Evolutionary conservation across 1,140 invertebrate genomes (phyloP).

Genomic region (Solen grandis): DNA sequence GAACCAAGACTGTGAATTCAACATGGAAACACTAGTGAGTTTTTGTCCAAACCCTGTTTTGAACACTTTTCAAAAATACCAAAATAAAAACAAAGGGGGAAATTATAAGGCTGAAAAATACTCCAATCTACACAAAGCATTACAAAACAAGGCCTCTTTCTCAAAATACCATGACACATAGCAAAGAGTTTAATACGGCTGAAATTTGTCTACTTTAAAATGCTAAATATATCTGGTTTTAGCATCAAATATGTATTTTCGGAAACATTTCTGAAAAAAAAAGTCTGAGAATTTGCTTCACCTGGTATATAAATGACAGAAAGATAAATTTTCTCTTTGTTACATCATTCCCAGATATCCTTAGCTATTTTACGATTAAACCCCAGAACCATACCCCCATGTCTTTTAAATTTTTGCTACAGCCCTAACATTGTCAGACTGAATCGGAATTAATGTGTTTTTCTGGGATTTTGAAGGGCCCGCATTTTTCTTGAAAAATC

Average conservation of each 20-base stretch:
- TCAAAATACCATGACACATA: conserved; percentile 32
- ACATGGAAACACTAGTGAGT: neutral
- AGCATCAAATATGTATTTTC: conserved; percentile 20
- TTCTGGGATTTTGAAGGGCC: neutral
- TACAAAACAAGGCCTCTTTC: neutral
- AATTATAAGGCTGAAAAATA: conserved; percentile 8
- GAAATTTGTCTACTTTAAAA: conserved; percentile 11
- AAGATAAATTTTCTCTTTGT: conserved; percentile 29
- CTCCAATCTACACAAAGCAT: conserved; percentile 16
- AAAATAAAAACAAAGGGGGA: conserved; percentile 6
- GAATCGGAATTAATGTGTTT: conserved; percentile 5
- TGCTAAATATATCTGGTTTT: conserved; percentile 27
- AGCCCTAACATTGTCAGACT: conserved; percentile 54
- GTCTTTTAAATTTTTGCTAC: conserved; percentile 44
- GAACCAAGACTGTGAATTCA: conserved; percentile 16
- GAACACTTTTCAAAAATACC: neutral
- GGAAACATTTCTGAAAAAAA: conserved; percentile 37
- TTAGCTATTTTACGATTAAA: conserved; percentile 2
- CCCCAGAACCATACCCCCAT: conserved; percentile 8
- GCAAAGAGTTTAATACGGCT: conserved; percentile 28
- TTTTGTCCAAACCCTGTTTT: neutral
- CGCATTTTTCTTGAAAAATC: conserved; percentile 13
- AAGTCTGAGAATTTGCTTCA: conserved; percentile 25
- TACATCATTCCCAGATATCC: conserved; percentile 53
- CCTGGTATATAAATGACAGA: conserved; percentile 41